Base-by-base conservation (phyloP, 1,140 invertebrate species). In the Hyles euphorbiae region DNA sequence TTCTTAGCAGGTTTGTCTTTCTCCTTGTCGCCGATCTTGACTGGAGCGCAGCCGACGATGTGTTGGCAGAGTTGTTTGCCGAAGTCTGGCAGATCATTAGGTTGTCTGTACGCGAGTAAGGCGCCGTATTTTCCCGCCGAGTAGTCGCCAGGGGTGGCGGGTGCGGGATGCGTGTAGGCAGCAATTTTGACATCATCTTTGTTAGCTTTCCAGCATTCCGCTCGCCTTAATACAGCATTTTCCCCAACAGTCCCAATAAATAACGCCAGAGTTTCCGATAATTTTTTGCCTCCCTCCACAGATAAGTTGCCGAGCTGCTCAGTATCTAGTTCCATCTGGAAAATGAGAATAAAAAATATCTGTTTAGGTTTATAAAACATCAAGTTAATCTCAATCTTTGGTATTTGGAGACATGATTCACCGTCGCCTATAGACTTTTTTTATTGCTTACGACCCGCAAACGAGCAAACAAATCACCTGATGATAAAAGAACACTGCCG, bases 31-130 rank as follows among this genome's bases (percentile, higher is more conserved):
- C 96, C 96, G 66, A 98, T 91, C 84, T 93, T 94, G 33, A 67
- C 80, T 1, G 97, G 97, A 74, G 96, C 96, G 93, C 98, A 95
- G 12, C 96, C 96, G 47, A 98, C 95, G 71, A 98, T 93, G 77
- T 99, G 97, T 78, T 98, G 96, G 82, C 96, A 97, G 6, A 97
- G 76, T 76, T 96, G 93, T 60, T 91, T 90, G 12, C 93, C 93
- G 6, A 97, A 74, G 11, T 92, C 83, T 33, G 92, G 76, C 4
- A 86, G 61, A 12, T 89, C 70, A 51, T 88, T 78, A 3, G 78
- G 55, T 73, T 83, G 81, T 77, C 89, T 92, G 67, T 93, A 93
- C 32, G 94, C 94, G 0, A 98, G 76, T 6, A 98, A 69, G 0
- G 94, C 93, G 40, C 95, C 97, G 87, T 97, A 97, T 89, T 94